Conservation (phyloP, 2,888 invertebrate species). For the Enchytraeus crypticus region DNA sequence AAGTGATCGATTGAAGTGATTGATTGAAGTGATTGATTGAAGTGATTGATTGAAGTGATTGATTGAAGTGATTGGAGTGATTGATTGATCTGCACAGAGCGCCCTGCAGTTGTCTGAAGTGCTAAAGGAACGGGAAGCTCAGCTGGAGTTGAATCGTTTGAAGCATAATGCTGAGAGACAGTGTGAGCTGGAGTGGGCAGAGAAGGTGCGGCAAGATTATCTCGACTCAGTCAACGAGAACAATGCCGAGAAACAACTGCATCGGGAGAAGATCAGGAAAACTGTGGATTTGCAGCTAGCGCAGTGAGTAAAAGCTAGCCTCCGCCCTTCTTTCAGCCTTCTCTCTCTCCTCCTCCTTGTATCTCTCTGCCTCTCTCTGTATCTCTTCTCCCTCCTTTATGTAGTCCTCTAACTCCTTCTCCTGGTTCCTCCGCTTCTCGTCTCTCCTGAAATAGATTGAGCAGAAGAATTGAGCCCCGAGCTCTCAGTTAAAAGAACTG, state of each 20-base stretch:
- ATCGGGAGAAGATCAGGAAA: conserved; percentile 32
- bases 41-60: too few species aligned
- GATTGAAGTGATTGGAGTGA: too few species aligned
- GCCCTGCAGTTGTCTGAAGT: conserved; percentile 47
- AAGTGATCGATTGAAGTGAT: too few species aligned
- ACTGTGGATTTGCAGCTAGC: conserved; percentile 36
- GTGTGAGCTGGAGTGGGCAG: conserved; percentile 4
- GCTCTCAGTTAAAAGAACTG: too few species aligned
- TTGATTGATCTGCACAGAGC: conserved; percentile 39
- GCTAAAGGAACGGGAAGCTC: conserved; percentile 48
- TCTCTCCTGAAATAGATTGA: conserved; percentile 9
- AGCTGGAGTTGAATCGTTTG: conserved; percentile 42
- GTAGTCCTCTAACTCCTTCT: not conserved
- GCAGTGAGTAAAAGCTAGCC: conserved; percentile 41
- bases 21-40: too few species aligned
- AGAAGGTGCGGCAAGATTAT: conserved; percentile 33
- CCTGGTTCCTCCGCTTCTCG: conserved; percentile 2
- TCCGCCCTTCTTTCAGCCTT: conserved; percentile 42
- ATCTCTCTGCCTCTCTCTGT: conserved; percentile 24
- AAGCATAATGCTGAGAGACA: not conserved
- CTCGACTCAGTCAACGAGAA: conserved; percentile 38
- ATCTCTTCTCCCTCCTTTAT: conserved; percentile 2
- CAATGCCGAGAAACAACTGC: conserved; percentile 32
- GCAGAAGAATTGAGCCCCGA: too few species aligned
- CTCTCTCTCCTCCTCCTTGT: conserved; percentile 29